Evolutionary conservation across 2,888 invertebrate species (phyloP).

Genomic region (Caradrina clavipalpis): DNA sequence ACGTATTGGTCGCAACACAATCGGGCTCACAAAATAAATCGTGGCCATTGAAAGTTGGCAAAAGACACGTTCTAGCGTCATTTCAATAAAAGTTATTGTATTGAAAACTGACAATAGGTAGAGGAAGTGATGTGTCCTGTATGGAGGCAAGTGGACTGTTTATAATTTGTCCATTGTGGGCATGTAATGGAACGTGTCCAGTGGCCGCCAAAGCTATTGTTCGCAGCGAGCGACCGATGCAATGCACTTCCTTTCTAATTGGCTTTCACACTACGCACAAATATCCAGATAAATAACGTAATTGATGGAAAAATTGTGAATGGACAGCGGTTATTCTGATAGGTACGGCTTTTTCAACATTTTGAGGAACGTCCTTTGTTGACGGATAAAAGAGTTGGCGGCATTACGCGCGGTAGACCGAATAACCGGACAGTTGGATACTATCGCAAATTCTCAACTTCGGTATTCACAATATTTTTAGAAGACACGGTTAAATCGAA

Average conservation of each 20-base stretch:
- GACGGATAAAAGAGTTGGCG: constrained; percentile 55
- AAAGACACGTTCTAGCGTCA: constrained; percentile 84
- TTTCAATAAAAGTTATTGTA: constrained; percentile 91
- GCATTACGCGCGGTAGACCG: constrained; percentile 48
- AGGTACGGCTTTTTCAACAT: constrained; percentile 36
- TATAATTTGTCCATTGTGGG: constrained; percentile 90
- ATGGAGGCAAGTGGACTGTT: constrained; percentile 90
- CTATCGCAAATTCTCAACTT: constrained; percentile 19
- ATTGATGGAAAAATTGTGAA: constrained; percentile 59
- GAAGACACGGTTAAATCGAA: constrained; percentile 21
- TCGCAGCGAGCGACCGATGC: constrained; percentile 75
- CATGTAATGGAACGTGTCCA: constrained; percentile 84
- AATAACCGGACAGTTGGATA: constrained; percentile 52
- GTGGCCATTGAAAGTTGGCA: constrained; percentile 81
- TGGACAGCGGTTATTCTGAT: constrained; percentile 54
- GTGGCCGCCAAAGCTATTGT: constrained; percentile 78
- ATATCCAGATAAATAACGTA: constrained; percentile 65
- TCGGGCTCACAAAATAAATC: constrained; percentile 85
- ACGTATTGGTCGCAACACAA: constrained; percentile 83
- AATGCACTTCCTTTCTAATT: constrained; percentile 83
- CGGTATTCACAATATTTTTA: not conserved
- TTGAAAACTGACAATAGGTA: constrained; percentile 88
- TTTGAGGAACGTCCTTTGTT: constrained; percentile 41
- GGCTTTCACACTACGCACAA: constrained; percentile 80
- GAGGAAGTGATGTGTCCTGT: constrained; percentile 89